Conservation (phyloP, 53 echinoderm and acorn worm species). For the Arbacia lixula region DNA sequence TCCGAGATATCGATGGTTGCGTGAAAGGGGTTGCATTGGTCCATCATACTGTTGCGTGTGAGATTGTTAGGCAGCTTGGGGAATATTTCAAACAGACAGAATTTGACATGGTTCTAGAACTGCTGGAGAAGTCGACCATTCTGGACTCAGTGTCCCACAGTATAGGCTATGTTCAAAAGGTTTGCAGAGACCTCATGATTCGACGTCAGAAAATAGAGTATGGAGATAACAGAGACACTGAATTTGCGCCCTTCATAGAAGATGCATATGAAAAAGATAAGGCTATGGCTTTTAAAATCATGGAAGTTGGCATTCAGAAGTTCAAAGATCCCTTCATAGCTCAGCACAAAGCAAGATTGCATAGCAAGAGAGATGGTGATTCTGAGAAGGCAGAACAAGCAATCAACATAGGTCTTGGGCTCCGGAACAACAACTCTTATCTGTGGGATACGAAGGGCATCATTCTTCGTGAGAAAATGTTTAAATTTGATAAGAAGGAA, state of each 20-base stretch:
- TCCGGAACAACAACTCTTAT: conserved; percentile 49
- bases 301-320: conserved; percentile 26
- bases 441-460: conserved; percentile 76
- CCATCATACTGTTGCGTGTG: conserved; percentile 60
- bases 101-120: conserved; percentile 24
- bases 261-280: conserved; percentile 1
- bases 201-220: conserved; percentile 42
- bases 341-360: conserved; percentile 62
- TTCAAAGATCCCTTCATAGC: conserved; percentile 49
- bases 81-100: background rate
- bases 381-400: conserved; percentile 44
- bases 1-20: conserved; percentile 22
- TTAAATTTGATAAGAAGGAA: background rate
- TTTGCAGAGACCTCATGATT: conserved; percentile 54
- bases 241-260: conserved; percentile 72
- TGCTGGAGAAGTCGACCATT: conserved; percentile 6
- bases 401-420: conserved; percentile 53
- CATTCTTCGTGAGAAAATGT: conserved; percentile 44
- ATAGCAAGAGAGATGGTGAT: background rate
- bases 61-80: conserved; percentile 53
- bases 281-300: conserved; percentile 25
- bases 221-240: conserved; percentile 52
- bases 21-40: conserved; percentile 50
- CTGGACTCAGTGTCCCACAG: background rate
- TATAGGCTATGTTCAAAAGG: conserved; percentile 9